Evolutionary conservation across 2,113 vertebrate species (phyloP).

Genomic region (Chroicocephalus ridibundus): DNA sequence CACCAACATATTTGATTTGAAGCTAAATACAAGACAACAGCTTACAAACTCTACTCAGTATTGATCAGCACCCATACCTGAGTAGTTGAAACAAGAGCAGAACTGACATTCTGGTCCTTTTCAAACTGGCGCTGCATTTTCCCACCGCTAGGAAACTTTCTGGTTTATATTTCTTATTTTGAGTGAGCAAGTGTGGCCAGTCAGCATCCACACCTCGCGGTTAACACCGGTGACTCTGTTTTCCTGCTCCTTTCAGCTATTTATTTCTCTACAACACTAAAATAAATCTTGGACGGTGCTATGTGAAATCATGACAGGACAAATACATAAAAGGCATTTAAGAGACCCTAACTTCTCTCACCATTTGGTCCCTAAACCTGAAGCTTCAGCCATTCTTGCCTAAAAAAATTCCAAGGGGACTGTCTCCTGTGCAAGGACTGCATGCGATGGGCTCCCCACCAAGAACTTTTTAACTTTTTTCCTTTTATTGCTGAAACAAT

Average conservation of each 20-base stretch:
- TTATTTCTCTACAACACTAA: neutral
- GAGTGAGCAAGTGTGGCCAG: neutral
- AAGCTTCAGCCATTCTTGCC: neutral
- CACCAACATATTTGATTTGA: neutral
- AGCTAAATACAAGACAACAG: conserved; percentile 3
- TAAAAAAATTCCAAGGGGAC: neutral
- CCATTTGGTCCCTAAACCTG: neutral
- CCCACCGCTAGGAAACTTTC: neutral
- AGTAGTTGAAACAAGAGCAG: neutral
- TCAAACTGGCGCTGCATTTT: neutral
- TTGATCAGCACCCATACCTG: neutral
- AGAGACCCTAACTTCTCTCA: neutral
- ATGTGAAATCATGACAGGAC: neutral
- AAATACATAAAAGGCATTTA: neutral
- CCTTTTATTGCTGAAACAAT: neutral
- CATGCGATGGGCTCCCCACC: neutral
- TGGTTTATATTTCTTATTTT: neutral
- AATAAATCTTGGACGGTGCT: neutral
- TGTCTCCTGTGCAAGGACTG: neutral
- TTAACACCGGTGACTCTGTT: neutral
- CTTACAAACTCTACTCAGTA: neutral
- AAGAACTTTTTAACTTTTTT: neutral
- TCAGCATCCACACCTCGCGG: fast-evolving
- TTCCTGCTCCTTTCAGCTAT: neutral
- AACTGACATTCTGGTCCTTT: neutral